phyloP scores from a whole-genome alignment of 2,797 vertebrate genomes.

The Sylvia borin region DNA sequence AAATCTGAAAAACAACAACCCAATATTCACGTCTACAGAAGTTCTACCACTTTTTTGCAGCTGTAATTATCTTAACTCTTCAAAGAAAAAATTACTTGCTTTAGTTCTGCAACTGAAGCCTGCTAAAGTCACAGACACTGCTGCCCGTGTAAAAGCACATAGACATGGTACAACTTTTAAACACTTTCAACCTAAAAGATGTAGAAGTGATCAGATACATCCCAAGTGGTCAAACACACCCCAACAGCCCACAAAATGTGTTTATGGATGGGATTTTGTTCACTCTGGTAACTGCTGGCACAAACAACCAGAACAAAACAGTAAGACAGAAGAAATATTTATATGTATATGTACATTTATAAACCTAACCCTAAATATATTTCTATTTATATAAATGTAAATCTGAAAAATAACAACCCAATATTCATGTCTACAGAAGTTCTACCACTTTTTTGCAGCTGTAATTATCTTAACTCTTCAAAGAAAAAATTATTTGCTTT shows the following conservation, averaged over 20 bases:
- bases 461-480: conserved; percentile 1
- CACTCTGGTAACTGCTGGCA: neutral
- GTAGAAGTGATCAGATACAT: neutral
- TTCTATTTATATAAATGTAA: neutral
- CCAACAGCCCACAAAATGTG: neutral
- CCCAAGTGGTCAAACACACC: neutral
- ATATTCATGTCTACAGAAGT: neutral
- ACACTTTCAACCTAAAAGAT: rapidly evolving
- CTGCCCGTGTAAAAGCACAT: rapidly evolving
- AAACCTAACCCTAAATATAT: too few species aligned
- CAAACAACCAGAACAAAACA: neutral
- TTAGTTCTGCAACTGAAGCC: neutral
- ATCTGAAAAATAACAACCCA: neutral
- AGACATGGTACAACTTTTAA: rapidly evolving
- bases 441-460: neutral
- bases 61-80: neutral
- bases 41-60: neutral
- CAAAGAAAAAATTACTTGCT: neutral
- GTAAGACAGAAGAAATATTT: neutral
- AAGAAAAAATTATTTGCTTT: neutral
- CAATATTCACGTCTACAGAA: neutral
- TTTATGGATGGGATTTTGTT: neutral
- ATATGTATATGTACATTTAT: too few species aligned
- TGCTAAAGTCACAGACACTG: neutral
- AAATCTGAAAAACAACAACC: neutral